Percentiles rank a stretch among this genome's conserved stretches.
These are phyloP conservation scores for Apeira syringaria DNA, from an alignment of 2,888 invertebrate species.

Conservation along the genomic window DNA sequence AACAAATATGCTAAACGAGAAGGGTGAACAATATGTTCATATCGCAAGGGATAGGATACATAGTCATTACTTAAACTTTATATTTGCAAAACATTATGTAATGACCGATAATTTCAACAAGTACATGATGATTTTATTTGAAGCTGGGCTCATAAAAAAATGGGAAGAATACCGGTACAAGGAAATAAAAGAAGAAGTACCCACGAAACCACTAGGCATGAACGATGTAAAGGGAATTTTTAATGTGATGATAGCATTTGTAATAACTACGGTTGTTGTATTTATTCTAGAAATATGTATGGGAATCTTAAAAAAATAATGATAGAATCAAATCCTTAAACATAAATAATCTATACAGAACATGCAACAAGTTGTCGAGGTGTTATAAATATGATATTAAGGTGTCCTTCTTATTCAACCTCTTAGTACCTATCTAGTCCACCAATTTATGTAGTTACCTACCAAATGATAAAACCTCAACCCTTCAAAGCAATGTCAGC, in stretches of 20 bases:
- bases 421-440: too few species aligned
- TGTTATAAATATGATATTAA: too few species aligned
- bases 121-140: conserved; percentile 54
- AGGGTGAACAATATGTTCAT: conserved; percentile 70
- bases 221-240: conserved; percentile 60
- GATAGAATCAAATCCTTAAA: too few species aligned
- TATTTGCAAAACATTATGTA: conserved; percentile 60
- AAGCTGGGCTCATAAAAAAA: conserved; percentile 68
- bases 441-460: too few species aligned
- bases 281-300: conserved; percentile 56
- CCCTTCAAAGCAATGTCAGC: too few species aligned
- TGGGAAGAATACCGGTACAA: conserved; percentile 70
- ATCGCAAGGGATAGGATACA: conserved; percentile 68
- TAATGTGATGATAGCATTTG: conserved; percentile 44
- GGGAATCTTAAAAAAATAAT: conserved; percentile 26
- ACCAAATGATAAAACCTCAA: too few species aligned
- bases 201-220: conserved; percentile 54
- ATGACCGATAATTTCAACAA: conserved; percentile 55
- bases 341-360: too few species aligned
- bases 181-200: conserved; percentile 61
- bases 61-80: conserved; percentile 61
- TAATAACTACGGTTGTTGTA: conserved; percentile 39
- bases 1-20: conserved; percentile 57
- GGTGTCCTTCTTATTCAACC: too few species aligned
- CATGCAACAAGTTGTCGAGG: too few species aligned